A percentile compares a stretch with the other conserved stretches of the same genome.
These are phyloP conservation scores for Zeus faber DNA, from an alignment of 2,113 vertebrate genomes.

Conservation along the genomic window DNA sequence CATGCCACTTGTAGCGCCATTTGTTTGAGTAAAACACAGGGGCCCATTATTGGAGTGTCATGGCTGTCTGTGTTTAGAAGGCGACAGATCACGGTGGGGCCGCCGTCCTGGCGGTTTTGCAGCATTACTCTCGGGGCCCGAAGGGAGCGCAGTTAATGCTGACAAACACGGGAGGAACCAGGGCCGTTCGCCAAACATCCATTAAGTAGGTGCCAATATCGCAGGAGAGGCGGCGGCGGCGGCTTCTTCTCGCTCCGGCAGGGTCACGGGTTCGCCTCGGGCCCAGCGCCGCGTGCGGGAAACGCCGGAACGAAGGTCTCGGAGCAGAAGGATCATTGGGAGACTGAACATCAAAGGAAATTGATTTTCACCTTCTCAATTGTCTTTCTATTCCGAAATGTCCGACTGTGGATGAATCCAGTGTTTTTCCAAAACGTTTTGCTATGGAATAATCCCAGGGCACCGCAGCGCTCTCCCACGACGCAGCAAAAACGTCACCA, in stretches of 20 bases:
- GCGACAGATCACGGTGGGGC: conserved; percentile 67
- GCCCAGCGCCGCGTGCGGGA: conserved; percentile 8
- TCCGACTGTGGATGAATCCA: no score
- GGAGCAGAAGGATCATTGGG: no score
- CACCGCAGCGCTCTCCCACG: no score
- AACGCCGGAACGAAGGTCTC: no score
- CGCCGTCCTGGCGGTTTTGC: conserved; percentile 46
- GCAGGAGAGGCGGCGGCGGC: no score
- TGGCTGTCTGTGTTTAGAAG: conserved; percentile 54
- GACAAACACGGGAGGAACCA: conserved; percentile 66
- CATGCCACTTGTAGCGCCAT: conserved; percentile 58
- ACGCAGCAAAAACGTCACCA: no score
- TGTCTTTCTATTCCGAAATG: no score
- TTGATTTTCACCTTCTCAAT: no score
- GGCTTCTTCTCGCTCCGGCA: conserved; percentile 47
- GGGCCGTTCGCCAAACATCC: conserved; percentile 73
- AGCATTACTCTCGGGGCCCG: conserved; percentile 72
- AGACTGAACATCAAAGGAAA: no score
- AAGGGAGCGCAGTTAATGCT: conserved; percentile 63
- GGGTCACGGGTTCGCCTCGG: conserved; percentile 37
- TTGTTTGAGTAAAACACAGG: conserved; percentile 74
- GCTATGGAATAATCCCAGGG: no score
- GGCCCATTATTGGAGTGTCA: conserved; percentile 71
- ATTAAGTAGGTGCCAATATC: conserved; percentile 75
- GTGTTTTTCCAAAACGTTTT: no score